phyloP scores from a whole-genome alignment of 2,888 invertebrate genomes.

The Rhagium mordax region DNA sequence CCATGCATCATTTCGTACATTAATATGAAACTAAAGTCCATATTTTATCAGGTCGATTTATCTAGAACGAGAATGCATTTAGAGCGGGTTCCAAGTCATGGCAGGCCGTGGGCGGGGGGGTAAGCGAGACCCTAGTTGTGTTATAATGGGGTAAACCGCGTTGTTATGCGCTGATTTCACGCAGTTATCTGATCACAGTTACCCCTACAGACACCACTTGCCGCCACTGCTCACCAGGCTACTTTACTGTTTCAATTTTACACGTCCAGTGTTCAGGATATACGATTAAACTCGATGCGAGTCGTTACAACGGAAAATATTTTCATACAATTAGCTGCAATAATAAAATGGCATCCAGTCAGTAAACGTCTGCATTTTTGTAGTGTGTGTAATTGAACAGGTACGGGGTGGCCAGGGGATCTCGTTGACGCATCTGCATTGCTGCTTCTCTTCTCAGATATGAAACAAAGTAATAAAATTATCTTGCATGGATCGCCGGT shows the following conservation, averaged over 20 bases:
- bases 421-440: background rate
- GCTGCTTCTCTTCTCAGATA: background rate
- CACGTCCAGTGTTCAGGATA: constrained; percentile 24
- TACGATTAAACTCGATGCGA: background rate
- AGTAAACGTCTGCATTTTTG: background rate
- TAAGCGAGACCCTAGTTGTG: constrained; percentile 59
- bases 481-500: too few species aligned
- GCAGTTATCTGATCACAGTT: constrained; percentile 68
- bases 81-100: constrained; percentile 61
- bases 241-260: constrained; percentile 62
- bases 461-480: too few species aligned
- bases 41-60: constrained; percentile 69
- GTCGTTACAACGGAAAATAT: background rate
- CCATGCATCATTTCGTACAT: constrained; percentile 65
- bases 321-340: background rate
- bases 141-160: constrained; percentile 71
- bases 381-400: background rate
- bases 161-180: constrained; percentile 71
- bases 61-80: constrained; percentile 67
- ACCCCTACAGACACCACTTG: constrained; percentile 59
- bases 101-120: constrained; percentile 57
- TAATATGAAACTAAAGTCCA: constrained; percentile 68
- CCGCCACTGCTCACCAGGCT: constrained; percentile 57
- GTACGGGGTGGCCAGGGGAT: background rate
- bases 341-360: background rate